Base-by-base conservation (phyloP, 2,888 invertebrate species). In the Dryococelus australis region DNA sequence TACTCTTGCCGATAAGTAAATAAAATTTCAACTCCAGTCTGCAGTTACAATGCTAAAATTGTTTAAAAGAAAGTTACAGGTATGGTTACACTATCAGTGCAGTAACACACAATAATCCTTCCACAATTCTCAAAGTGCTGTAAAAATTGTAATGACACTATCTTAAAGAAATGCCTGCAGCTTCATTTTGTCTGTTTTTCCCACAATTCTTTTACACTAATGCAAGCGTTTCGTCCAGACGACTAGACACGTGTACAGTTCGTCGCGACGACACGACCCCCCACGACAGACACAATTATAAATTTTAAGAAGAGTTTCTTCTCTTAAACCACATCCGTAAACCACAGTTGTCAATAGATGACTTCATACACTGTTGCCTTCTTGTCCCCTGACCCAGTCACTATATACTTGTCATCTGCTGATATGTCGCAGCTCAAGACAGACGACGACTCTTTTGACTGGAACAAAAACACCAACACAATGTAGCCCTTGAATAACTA, bases 361-460 rank as follows among this genome's bases (percentile, higher is more conserved):
- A 99, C 98, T 95, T 99, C 98, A 93, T 99, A 99, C 90, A 99
- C 96, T 86, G 98, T 99, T 90, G 99, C 99, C 93, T 99, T 99
- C 93, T 99, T 99, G 93, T 99, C 99, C 88, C 99, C 99, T 81
- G 98, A 98, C 89, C 99, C 99, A 85, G 99, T 99, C 91, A 99
- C 98, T 91, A 99, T 98, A 93, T 97, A 99, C 93, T 98, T 98
- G 94, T 99, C 99, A 93, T 99, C 99, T 89, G 97, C 95, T 89
- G 99, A 98, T 93, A 99, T 98, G 95, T 99, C 99, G 95, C 99
- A 99, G 94, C 98, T 98, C 91, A 99, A 95, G 92, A 99, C 99
- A 92, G 99, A 99, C 91, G 98, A 98, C 87, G 98, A 97, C 94
- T 99, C 99, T 94, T 99, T 98, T 86, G 97, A 97, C 97, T 97